A percentile compares a stretch with the other conserved stretches of the same genome.
phyloP scores from a whole-genome alignment of 1,140 invertebrate species.

The Babylonia areolata region DNA sequence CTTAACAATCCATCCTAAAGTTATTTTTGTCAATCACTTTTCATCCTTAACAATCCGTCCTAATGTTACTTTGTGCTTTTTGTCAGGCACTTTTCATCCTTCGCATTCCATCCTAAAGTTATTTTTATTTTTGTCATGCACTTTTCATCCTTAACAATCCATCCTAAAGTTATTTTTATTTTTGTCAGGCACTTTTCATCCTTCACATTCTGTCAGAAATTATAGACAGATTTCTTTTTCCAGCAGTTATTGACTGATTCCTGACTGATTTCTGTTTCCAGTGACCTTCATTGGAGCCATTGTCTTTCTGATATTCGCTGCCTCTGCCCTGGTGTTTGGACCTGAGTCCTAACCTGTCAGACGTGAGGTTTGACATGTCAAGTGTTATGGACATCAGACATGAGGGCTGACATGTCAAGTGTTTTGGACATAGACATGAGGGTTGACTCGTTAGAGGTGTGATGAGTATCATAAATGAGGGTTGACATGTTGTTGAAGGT shows the following conservation, averaged over 20 bases:
- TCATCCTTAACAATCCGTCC: too few species aligned
- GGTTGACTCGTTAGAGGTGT: neutral
- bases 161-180: neutral
- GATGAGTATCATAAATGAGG: neutral
- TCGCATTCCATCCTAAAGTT: too few species aligned
- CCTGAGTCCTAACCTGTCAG: conserved; percentile 57
- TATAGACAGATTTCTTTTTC: neutral
- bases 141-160: too few species aligned
- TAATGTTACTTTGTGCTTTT: too few species aligned
- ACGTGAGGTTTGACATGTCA: neutral
- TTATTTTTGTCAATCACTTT: too few species aligned
- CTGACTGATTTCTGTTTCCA: conserved; percentile 77
- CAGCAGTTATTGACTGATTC: neutral
- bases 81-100: too few species aligned
- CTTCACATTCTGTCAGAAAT: neutral
- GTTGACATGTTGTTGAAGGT: too few species aligned
- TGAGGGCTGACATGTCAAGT: neutral
- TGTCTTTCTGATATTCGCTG: conserved; percentile 93
- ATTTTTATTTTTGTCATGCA: too few species aligned
- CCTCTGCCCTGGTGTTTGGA: conserved; percentile 88
- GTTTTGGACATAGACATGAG: neutral
- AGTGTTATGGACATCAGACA: neutral
- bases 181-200: neutral
- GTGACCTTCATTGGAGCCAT: conserved; percentile 95
- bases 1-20: too few species aligned